Conservation (phyloP, 2,797 vertebrate genomes). For the Channallabes apus region DNA sequence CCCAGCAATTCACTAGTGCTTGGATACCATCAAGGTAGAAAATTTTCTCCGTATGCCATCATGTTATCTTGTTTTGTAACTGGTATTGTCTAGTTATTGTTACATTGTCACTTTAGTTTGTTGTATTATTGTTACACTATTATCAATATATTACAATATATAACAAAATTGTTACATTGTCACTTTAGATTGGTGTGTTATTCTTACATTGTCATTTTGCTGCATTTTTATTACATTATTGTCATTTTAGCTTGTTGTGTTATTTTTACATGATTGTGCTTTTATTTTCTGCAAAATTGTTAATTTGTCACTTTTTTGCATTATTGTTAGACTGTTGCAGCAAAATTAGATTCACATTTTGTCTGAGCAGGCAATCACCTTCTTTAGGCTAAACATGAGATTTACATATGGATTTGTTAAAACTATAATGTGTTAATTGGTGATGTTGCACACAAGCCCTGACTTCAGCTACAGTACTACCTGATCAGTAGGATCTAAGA, state of each 20-base stretch:
- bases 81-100: too few species aligned
- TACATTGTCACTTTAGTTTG: too few species aligned
- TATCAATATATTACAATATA: too few species aligned
- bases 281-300: neutral
- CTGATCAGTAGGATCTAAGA: neutral
- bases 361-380: neutral
- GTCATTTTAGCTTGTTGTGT: neutral
- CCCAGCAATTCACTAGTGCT: too few species aligned
- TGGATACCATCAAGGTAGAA: too few species aligned
- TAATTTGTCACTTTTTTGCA: neutral
- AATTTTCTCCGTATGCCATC: too few species aligned
- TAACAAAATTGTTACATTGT: neutral
- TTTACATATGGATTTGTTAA: neutral
- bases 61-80: too few species aligned
- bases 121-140: too few species aligned
- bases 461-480: neutral
- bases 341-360: neutral
- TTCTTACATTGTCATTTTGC: neutral
- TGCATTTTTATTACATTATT: too few species aligned
- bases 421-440: neutral
- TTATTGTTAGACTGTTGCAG: neutral
- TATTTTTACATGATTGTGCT: neutral
- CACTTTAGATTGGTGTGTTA: neutral
- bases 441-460: neutral
- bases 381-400: neutral